A percentile compares a stretch with the other conserved stretches of the same genome.
These are phyloP conservation scores for Clitarchus hookeri DNA, from an alignment of 2,888 invertebrate genomes.

Conservation along the genomic window DNA sequence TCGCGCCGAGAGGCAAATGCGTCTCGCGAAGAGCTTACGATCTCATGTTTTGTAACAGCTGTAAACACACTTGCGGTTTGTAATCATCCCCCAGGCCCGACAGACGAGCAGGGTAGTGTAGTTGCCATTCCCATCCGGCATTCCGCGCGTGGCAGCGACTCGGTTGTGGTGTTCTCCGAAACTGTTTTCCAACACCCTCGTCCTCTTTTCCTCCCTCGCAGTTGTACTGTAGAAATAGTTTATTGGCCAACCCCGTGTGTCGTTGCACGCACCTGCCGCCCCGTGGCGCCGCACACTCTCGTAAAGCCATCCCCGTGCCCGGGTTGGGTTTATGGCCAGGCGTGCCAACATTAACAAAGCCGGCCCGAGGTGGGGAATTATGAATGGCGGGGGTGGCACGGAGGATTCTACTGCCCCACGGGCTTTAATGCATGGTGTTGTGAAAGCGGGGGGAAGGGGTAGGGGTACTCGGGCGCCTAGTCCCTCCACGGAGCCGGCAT, in stretches of 20 bases:
- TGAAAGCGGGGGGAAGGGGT: background rate
- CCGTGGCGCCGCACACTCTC: background rate
- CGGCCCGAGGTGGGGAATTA: background rate
- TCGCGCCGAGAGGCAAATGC: too few relatives aligned
- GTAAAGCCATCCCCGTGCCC: background rate
- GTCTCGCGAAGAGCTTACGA: too few relatives aligned
- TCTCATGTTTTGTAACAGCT: too few relatives aligned
- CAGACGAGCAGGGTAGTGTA: too few relatives aligned
- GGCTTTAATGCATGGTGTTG: background rate
- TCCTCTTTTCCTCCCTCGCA: too few relatives aligned
- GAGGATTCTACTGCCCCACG: background rate
- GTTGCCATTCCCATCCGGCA: too few relatives aligned
- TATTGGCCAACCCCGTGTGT: background rate
- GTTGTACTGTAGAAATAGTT: background rate
- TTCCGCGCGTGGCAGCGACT: too few relatives aligned
- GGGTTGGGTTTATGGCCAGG: background rate
- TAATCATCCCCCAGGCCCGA: too few relatives aligned
- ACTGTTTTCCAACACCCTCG: too few relatives aligned
- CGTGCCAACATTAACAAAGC: slow-evolving; percentile 4
- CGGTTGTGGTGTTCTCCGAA: too few relatives aligned
- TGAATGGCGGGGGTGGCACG: background rate
- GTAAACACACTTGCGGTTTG: too few relatives aligned
- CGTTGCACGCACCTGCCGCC: background rate
- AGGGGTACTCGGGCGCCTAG: background rate
- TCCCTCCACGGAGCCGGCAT: background rate